These are phyloP conservation scores for Poeciliopsis turrubarensis DNA, from an alignment of 2,113 vertebrate species.

Conservation along the genomic window DNA sequence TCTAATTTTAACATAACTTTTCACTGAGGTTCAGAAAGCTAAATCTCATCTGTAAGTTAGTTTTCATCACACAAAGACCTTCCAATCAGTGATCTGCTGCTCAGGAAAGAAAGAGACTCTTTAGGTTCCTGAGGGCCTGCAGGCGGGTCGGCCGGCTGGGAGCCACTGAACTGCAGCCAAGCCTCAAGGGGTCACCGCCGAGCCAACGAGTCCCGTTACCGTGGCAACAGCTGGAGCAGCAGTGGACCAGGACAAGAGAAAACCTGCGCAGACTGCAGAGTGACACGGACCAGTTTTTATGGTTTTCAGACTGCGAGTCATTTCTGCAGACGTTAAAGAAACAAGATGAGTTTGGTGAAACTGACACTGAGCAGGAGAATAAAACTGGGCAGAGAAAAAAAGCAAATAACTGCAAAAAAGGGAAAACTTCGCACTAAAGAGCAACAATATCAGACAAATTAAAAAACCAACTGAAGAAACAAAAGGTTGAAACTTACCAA, in stretches of 20 bases:
- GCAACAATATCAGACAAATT: no score
- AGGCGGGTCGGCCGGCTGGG: not conserved
- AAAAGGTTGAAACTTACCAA: not conserved
- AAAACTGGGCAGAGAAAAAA: no score
- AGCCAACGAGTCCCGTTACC: slow-evolving; percentile 23
- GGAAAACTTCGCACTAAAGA: no score
- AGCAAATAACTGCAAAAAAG: no score
- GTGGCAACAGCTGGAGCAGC: slow-evolving; percentile 34
- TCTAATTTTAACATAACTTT: no score
- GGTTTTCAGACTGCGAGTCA: no score
- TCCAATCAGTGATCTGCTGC: not conserved
- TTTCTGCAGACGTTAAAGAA: not conserved
- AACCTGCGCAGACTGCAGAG: not conserved
- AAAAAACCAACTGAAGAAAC: not conserved
- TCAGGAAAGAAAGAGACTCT: not conserved
- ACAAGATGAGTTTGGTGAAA: not conserved
- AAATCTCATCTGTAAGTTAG: not conserved
- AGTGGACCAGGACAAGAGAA: not conserved
- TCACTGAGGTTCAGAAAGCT: not conserved
- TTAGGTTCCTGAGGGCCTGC: not conserved
- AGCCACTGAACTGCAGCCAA: slow-evolving; percentile 51
- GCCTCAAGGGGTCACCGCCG: slow-evolving; percentile 49
- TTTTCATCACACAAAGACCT: not conserved
- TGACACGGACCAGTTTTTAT: no score
- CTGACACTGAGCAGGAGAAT: no score